These are phyloP conservation scores for Meteorus sp. DNA, from an alignment of 1,140 invertebrate genomes.

Conservation along the genomic window DNA sequence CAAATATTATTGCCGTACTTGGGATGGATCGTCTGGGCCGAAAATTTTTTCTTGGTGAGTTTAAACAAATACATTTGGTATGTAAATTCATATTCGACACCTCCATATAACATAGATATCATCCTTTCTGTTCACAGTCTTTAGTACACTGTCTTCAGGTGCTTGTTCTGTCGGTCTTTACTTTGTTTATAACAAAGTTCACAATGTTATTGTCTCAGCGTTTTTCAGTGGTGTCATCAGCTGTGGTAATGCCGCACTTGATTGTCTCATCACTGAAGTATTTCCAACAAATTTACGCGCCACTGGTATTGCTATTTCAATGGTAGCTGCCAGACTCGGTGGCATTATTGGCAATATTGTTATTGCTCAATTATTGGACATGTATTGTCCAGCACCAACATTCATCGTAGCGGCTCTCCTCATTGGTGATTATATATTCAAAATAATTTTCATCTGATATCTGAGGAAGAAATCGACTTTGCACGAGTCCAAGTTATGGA, in stretches of 20 bases:
- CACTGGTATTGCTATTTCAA: conserved; percentile 82
- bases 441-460: conserved; percentile 4
- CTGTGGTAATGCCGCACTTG: conserved; percentile 83
- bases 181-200: conserved; percentile 78
- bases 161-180: conserved; percentile 82
- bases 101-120: conserved; percentile 7
- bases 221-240: conserved; percentile 86
- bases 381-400: conserved; percentile 81
- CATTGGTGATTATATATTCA: conserved; percentile 65
- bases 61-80: background rate
- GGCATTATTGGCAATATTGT: conserved; percentile 87
- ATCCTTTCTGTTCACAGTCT: conserved; percentile 64
- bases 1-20: conserved; percentile 79
- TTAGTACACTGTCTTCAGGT: conserved; percentile 84
- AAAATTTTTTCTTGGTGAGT: conserved; percentile 81
- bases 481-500: background rate
- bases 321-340: conserved; percentile 81
- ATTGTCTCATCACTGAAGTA: conserved; percentile 86
- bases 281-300: conserved; percentile 86
- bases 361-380: conserved; percentile 78
- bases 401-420: conserved; percentile 81
- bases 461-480: too few species aligned
- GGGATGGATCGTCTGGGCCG: conserved; percentile 79
- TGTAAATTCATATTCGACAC: background rate
- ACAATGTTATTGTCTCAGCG: conserved; percentile 81